Evolutionary conservation across 2,113 vertebrate genomes (phyloP).

Genomic region (Ascaphus truei): DNA sequence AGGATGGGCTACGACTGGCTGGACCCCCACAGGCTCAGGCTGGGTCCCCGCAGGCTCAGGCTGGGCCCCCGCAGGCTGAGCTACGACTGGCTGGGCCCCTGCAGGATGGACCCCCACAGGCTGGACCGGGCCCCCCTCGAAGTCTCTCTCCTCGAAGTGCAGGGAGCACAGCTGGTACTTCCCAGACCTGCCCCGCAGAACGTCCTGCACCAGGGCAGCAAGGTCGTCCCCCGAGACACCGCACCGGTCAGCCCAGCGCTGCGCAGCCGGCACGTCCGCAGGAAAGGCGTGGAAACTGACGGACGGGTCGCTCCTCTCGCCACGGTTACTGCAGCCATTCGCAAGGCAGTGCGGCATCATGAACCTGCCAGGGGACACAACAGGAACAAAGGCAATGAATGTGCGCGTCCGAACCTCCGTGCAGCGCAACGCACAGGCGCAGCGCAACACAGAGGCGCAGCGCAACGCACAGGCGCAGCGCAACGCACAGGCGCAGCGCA

Average conservation of each 20-base stretch:
- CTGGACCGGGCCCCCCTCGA: neutral
- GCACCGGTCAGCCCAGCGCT: neutral
- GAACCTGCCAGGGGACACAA: neutral
- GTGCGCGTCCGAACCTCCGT: neutral
- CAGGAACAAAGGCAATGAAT: neutral
- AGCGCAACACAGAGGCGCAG: too few relatives aligned
- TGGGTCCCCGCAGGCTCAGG: too few relatives aligned
- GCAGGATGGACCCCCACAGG: too few relatives aligned
- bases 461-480: too few relatives aligned
- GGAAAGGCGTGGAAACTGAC: slow-evolving; percentile 2
- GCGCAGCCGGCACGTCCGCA: neutral
- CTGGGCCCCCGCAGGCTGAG: too few relatives aligned
- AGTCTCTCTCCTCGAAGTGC: neutral
- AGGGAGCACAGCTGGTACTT: slow-evolving; percentile 1
- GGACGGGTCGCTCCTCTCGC: neutral
- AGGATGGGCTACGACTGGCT: too few relatives aligned
- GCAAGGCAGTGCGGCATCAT: slow-evolving; percentile 15
- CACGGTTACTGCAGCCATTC: slow-evolving; percentile 5
- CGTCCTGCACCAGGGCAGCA: neutral
- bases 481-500: too few relatives aligned
- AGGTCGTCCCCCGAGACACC: neutral
- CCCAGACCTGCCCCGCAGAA: neutral
- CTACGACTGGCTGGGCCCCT: too few relatives aligned
- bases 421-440: too few relatives aligned
- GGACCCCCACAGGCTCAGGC: too few relatives aligned